Conservation (phyloP, 2,113 vertebrate genomes). For the Verasper variegatus region DNA sequence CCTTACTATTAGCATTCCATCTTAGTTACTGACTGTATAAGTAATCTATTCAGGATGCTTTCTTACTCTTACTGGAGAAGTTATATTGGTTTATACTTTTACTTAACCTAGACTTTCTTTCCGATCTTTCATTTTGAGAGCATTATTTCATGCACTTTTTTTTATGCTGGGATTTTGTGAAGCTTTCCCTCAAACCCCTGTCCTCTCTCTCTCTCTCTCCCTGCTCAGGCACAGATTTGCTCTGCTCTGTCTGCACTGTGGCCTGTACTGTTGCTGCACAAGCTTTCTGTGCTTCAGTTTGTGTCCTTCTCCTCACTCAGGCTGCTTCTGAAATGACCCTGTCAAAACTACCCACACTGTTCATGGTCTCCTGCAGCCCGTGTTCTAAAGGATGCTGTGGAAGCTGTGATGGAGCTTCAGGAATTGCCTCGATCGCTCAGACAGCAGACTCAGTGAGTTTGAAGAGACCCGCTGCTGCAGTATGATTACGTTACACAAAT, state of each 20-base stretch:
- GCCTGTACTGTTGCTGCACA: background rate
- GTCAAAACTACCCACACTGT: background rate
- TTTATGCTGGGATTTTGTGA: background rate
- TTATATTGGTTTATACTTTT: too few species aligned
- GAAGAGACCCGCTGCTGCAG: too few species aligned
- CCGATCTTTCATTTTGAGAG: background rate
- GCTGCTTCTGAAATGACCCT: background rate
- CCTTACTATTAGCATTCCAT: background rate
- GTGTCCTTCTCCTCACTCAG: background rate
- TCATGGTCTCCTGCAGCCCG: background rate
- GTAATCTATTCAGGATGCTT: background rate
- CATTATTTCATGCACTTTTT: background rate
- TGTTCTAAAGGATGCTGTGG: too few species aligned
- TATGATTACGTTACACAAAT: too few species aligned
- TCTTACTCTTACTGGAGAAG: background rate
- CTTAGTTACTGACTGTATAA: background rate
- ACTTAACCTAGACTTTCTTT: background rate
- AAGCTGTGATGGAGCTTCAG: background rate
- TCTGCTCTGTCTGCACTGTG: background rate
- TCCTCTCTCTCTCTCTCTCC: too few species aligned
- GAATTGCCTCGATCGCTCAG: too few species aligned
- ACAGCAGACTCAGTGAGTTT: too few species aligned
- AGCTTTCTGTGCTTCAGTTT: background rate
- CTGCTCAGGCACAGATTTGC: background rate
- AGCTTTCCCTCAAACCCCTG: background rate